Evolutionary conservation across 2,888 invertebrate genomes (phyloP), one percentile per base, ranked within the genome.

Genomic region (Megaustenia siamemsis): DNA sequence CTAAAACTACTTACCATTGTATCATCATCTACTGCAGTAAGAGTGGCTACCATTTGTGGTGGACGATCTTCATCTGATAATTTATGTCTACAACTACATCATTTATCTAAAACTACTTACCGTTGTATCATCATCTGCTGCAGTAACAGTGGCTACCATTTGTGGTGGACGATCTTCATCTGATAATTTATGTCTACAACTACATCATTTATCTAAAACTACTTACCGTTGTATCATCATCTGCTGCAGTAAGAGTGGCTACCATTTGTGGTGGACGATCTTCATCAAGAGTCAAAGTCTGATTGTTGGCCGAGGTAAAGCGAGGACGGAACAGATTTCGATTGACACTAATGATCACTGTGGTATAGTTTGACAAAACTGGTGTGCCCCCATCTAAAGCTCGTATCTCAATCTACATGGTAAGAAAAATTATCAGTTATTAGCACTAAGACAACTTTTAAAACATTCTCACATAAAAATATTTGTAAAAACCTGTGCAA

Each of bases 341-440:
- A 35, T 80, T 82, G 6, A 87, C 77, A 1, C 49, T 5, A 24
- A 87, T 73, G 1, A 80, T 8, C 10, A 87, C 83, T 24, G 75
- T 68, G 21, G 88, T 81, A 21, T 73, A 83, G 15, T 84, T 87
- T 35, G 82, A 85, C 45, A 87, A 86, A 0, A 88, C 69, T 68
- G 93, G 92, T 15, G 88, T 88, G 21, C 92, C 93, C 12, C 87
- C 85, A 60, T 87, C 87, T 40, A 38, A n/a, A 43, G 82, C 87
- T 18, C 21, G 28, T 40, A 87, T 43, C 2, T 45, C 49, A n/a
- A 87, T 49, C 84, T 85, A 69, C 40, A 80, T 35, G 35, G 56
- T 43, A 21, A 38, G 35, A n/a, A n/a, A 71, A 5, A 15, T 53
- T 78, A 32, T 38, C n/a, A 43, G 32, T 68, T n/a, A n/a, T n/a